phyloP scores from a whole-genome alignment of 2,888 invertebrate species.

The Drosophila paranaensis region DNA sequence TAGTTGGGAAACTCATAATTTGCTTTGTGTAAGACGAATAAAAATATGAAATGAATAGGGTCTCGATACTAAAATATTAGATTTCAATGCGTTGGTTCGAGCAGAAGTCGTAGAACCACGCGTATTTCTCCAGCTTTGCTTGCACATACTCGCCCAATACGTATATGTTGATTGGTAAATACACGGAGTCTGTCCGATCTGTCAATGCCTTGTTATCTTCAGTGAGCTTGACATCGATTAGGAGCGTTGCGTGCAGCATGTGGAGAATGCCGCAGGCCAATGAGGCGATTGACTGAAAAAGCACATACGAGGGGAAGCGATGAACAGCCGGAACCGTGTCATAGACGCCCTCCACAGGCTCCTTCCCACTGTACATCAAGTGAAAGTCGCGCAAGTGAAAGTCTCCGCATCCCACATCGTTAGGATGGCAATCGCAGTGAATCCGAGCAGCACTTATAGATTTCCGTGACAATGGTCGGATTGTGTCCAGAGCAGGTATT shows the following conservation, averaged over 20 bases:
- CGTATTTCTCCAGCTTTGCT: conserved; percentile 2
- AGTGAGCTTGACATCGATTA: conserved; percentile 47
- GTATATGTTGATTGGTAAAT: conserved; percentile 30
- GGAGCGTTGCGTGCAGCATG: conserved; percentile 44
- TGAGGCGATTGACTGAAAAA: conserved; percentile 36
- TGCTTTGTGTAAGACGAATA: not conserved
- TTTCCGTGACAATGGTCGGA: conserved; percentile 24
- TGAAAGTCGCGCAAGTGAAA: conserved; percentile 41
- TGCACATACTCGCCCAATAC: conserved; percentile 40
- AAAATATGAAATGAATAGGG: not conserved
- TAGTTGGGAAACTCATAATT: not conserved
- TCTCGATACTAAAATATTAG: conserved; percentile 1
- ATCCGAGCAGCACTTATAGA: conserved; percentile 32
- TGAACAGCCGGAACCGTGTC: conserved; percentile 17
- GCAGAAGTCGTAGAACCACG: conserved; percentile 42
- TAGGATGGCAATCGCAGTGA: conserved; percentile 29
- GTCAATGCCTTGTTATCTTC: not conserved
- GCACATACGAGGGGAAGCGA: conserved; percentile 24
- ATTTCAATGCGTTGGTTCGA: not conserved
- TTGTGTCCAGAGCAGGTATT: conserved; percentile 44
- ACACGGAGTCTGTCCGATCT: not conserved
- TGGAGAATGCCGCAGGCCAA: conserved; percentile 48
- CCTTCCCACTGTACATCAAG: conserved; percentile 11
- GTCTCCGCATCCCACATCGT: conserved; percentile 58
- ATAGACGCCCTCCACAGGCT: conserved; percentile 1